These are phyloP conservation scores for Sclerurus mexicanus DNA, from an alignment of 2,113 vertebrate species.

Conservation along the genomic window DNA sequence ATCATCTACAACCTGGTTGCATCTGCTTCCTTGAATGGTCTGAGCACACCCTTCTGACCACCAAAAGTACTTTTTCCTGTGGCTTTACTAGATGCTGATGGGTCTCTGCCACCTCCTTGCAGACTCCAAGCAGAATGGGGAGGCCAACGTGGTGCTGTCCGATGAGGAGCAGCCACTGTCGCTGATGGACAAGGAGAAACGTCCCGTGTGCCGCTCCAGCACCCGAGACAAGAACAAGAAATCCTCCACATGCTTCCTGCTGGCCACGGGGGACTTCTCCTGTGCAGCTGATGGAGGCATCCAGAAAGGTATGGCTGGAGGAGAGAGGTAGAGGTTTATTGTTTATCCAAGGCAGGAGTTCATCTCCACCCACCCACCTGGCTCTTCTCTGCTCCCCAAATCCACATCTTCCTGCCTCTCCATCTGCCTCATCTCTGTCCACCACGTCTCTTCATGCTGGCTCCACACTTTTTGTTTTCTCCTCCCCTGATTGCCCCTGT, in stretches of 20 bases:
- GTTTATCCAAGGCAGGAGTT: not conserved
- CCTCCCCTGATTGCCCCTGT: rapidly evolving
- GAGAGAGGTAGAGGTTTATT: not conserved
- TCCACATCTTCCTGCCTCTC: not conserved
- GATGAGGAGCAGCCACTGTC: slow-evolving; percentile 91
- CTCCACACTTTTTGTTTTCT: not conserved
- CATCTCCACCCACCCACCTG: not conserved
- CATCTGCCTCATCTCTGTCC: not conserved
- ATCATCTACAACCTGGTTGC: too few relatives aligned
- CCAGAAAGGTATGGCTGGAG: slow-evolving; percentile 78
- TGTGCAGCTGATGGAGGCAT: slow-evolving; percentile 79
- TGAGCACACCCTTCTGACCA: not conserved
- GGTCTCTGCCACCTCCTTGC: not conserved
- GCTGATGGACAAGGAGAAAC: slow-evolving; percentile 71
- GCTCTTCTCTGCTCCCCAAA: not conserved
- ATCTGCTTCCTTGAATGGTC: not conserved
- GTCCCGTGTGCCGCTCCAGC: slow-evolving; percentile 80
- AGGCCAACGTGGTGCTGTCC: slow-evolving; percentile 87
- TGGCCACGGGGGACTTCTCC: slow-evolving; percentile 84
- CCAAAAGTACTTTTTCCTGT: rapidly evolving
- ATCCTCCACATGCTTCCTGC: slow-evolving; percentile 90
- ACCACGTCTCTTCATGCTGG: not conserved
- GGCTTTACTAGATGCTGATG: not conserved
- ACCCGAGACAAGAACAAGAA: slow-evolving; percentile 88
- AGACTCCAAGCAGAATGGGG: slow-evolving; percentile 96